Conservation (phyloP, 1,140 invertebrate species). For the Ceratina calcarata region DNA sequence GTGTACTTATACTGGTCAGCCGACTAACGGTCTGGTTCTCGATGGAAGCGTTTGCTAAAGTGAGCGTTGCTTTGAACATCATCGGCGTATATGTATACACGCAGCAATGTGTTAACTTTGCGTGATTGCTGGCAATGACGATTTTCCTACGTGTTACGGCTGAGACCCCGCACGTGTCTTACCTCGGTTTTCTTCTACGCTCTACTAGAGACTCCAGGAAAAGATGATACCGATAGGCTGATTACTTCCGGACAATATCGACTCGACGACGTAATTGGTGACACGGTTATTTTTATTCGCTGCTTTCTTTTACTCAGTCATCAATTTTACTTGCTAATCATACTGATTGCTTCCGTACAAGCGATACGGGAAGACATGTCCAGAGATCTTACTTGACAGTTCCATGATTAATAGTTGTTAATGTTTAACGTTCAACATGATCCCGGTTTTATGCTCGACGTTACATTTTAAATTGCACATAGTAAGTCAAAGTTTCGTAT, state of each 20-base stretch:
- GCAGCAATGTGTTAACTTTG: conserved; percentile 22
- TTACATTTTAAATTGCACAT: no score
- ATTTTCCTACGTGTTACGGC: conserved; percentile 4
- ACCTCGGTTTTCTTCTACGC: neutral
- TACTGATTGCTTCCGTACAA: neutral
- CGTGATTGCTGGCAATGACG: conserved; percentile 36
- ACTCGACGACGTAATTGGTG: conserved; percentile 32
- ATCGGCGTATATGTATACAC: neutral
- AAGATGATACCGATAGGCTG: conserved; percentile 28
- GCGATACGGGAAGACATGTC: no score
- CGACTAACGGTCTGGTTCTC: conserved; percentile 14
- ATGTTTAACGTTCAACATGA: no score
- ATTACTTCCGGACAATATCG: conserved; percentile 41
- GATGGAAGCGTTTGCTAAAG: conserved; percentile 53
- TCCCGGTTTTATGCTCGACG: no score
- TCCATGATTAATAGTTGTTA: neutral
- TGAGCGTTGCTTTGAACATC: conserved; percentile 45
- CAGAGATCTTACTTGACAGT: neutral
- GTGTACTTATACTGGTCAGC: neutral
- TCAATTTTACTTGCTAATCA: neutral
- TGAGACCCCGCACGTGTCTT: neutral
- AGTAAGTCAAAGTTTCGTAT: no score
- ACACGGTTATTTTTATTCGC: neutral
- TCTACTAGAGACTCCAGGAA: no score
- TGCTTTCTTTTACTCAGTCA: neutral